These are phyloP conservation scores for Leptodactylus fallax DNA, from an alignment of 2,797 vertebrate genomes.

Conservation along the genomic window DNA sequence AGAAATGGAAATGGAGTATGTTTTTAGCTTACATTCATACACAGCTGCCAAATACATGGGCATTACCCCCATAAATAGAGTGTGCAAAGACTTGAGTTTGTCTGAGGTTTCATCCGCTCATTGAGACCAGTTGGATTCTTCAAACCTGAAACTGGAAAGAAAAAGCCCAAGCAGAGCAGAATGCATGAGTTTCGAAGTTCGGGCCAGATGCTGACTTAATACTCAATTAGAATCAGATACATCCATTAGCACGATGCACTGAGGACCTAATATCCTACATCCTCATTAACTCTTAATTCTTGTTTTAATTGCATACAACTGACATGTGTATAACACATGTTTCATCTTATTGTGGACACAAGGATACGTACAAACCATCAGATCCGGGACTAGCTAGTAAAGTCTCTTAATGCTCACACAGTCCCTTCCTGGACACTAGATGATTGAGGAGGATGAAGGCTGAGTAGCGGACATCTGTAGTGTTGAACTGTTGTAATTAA, in stretches of 20 bases:
- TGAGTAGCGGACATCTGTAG: conserved; percentile 13
- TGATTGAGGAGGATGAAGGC: background rate
- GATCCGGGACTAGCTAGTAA: background rate
- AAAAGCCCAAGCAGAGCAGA: background rate
- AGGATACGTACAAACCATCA: background rate
- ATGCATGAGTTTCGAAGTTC: conserved; percentile 41
- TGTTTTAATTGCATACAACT: conserved; percentile 26
- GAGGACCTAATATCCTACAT: conserved; percentile 61
- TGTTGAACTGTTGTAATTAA: conserved; percentile 2
- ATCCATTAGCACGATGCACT: conserved; percentile 59
- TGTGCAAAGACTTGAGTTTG: background rate
- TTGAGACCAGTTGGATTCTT: conserved; percentile 1
- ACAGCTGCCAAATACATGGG: background rate
- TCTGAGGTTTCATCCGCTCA: background rate
- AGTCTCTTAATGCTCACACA: background rate
- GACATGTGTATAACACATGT: conserved; percentile 32
- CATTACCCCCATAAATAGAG: background rate
- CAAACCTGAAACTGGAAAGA: background rate
- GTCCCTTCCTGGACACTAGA: background rate
- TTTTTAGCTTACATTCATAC: background rate
- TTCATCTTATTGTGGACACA: background rate
- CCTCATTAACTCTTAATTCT: conserved; percentile 46
- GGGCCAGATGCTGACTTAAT: conserved; percentile 59
- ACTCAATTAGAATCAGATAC: conserved; percentile 62
- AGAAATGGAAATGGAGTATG: background rate